phyloP scores from a whole-genome alignment of 2,797 vertebrate species.

The Odontamblyopus rebecca region DNA sequence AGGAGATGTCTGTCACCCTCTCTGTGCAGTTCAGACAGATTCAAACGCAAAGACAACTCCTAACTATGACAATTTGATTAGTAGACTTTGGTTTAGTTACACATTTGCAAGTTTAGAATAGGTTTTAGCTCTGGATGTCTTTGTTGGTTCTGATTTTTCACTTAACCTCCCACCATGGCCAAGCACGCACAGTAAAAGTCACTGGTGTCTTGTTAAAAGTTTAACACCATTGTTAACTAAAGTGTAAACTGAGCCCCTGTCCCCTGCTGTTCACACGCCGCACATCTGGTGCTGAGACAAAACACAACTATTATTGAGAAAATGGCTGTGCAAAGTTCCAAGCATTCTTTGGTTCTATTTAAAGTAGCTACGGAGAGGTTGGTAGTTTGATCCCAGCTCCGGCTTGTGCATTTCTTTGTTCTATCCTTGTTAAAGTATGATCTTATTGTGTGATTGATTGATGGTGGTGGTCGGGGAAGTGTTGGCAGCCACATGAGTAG shows the following conservation, averaged over 20 bases:
- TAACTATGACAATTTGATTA: no score
- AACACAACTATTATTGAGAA: neutral
- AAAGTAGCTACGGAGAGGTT: neutral
- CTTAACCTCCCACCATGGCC: conserved; percentile 2
- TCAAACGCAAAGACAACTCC: no score
- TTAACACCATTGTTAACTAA: conserved; percentile 3
- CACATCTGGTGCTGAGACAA: conserved; percentile 26
- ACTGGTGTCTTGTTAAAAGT: conserved; percentile 1
- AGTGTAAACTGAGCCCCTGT: neutral
- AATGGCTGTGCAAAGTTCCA: conserved; percentile 16
- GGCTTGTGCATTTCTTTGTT: neutral
- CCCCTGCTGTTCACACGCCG: conserved; percentile 10
- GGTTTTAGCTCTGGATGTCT: neutral
- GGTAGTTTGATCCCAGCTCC: neutral
- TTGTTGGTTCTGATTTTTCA: neutral
- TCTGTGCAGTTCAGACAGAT: no score
- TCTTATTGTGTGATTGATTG: no score
- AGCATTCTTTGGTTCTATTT: neutral
- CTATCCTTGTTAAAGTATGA: neutral
- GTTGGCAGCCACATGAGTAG: no score
- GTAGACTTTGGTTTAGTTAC: neutral
- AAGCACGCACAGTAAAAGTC: neutral
- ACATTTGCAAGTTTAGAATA: neutral
- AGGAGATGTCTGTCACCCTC: no score
- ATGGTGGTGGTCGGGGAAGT: no score